A percentile compares a stretch with the other conserved stretches of the same genome.
Evolutionary conservation across 2,888 invertebrate species (phyloP).

Genomic region (Sympetrum striolatum): DNA sequence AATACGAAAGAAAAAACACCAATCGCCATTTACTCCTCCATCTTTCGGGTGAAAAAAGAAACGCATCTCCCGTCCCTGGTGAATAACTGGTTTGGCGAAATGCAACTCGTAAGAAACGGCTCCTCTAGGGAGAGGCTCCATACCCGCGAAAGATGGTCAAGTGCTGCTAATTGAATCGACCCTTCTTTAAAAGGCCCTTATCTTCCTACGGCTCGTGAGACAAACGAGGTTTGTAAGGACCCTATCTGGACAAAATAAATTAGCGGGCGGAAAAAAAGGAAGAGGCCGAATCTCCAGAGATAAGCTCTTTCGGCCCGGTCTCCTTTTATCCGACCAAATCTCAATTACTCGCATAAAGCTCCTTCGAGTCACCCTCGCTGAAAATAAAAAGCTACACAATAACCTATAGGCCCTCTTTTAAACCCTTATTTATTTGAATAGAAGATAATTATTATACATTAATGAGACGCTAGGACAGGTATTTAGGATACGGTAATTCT

Average conservation of each 20-base stretch:
- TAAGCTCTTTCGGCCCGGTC: neutral
- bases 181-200: neutral
- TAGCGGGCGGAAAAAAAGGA: neutral
- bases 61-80: neutral
- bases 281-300: neutral
- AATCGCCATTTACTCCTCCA: neutral
- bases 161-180: neutral
- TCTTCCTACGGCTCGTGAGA: neutral
- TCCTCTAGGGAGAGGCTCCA: neutral
- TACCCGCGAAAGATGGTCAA: neutral
- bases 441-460: too few species aligned
- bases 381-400: neutral
- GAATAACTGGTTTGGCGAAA: neutral
- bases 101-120: neutral
- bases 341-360: neutral
- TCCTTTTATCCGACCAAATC: neutral
- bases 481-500: too few species aligned
- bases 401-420: too few species aligned
- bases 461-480: too few species aligned
- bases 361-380: neutral
- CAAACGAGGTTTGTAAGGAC: neutral
- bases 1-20: neutral
- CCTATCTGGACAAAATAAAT: neutral
- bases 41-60: neutral
- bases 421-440: too few species aligned